Conservation (phyloP, 2,888 invertebrate genomes). For the Andrena marginata region DNA sequence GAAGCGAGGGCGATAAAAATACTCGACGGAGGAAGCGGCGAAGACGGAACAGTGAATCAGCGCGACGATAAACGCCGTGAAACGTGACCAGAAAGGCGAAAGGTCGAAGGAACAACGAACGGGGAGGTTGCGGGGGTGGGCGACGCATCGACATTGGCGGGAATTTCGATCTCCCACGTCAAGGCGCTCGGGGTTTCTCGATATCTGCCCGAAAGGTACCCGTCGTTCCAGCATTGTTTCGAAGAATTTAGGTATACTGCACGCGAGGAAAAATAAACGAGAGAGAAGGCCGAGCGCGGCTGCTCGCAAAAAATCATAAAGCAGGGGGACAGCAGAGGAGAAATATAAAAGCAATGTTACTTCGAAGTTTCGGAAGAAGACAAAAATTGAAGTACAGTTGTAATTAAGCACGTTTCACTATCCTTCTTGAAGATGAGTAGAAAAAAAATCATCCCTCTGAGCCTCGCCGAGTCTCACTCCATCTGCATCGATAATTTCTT, state of each 20-base stretch:
- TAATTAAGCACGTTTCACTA: constrained; percentile 25
- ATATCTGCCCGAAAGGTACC: not conserved
- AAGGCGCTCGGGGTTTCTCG: not conserved
- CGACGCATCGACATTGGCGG: constrained; percentile 4
- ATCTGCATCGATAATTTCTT: not conserved
- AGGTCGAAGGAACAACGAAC: not conserved
- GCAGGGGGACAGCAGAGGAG: not conserved
- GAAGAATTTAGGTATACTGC: constrained; percentile 19
- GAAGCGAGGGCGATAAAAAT: constrained; percentile 12
- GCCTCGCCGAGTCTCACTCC: not conserved
- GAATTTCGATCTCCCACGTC: constrained; percentile 8
- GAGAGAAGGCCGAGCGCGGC: not conserved
- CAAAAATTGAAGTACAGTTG: not conserved
- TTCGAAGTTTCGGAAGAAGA: too few species aligned
- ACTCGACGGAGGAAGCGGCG: not conserved
- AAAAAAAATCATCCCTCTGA: too few species aligned
- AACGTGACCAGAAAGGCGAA: constrained; percentile 43
- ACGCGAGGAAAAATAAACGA: not conserved
- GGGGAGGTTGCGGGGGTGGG: not conserved
- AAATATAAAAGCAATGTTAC: not conserved
- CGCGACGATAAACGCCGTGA: constrained; percentile 25
- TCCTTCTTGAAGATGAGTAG: not conserved
- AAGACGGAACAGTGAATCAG: constrained; percentile 27
- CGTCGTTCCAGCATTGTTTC: not conserved
- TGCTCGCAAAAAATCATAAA: not conserved